Evolutionary conservation across 2,888 invertebrate species (phyloP).

Genomic region (Amphipoea oculea): DNA sequence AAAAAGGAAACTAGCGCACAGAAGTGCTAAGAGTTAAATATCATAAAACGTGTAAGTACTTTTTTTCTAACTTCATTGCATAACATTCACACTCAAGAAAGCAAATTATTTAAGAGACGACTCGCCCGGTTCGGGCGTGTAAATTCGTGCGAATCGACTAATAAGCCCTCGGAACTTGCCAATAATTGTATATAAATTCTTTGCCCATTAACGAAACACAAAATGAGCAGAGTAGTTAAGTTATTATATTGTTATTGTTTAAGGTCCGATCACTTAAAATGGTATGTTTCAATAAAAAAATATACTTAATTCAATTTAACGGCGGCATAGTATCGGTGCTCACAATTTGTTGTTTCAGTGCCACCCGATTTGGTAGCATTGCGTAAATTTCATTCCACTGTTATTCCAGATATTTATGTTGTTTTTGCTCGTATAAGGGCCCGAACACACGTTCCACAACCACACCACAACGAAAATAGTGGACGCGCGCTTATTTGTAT

Average conservation of each 20-base stretch:
- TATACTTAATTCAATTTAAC: slow-evolving; percentile 73
- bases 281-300: slow-evolving; percentile 68
- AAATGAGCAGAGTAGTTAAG: slow-evolving; percentile 82
- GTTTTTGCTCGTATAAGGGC: slow-evolving; percentile 45
- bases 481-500: background rate
- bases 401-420: slow-evolving; percentile 64
- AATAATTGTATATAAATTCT: slow-evolving; percentile 81
- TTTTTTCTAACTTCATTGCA: background rate
- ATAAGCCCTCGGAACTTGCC: slow-evolving; percentile 67
- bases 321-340: slow-evolving; percentile 69
- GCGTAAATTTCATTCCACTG: slow-evolving; percentile 61
- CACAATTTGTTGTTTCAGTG: slow-evolving; percentile 69
- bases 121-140: background rate
- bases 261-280: slow-evolving; percentile 69
- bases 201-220: slow-evolving; percentile 76
- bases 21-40: background rate
- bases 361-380: slow-evolving; percentile 60
- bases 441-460: background rate
- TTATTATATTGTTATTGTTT: slow-evolving; percentile 84
- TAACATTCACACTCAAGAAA: background rate
- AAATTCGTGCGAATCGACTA: background rate
- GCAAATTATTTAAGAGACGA: background rate
- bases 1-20: background rate
- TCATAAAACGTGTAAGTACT: background rate
- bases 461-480: background rate